These are phyloP conservation scores for Drosophila sp. DNA, from an alignment of 1,140 invertebrate species.

Conservation along the genomic window DNA sequence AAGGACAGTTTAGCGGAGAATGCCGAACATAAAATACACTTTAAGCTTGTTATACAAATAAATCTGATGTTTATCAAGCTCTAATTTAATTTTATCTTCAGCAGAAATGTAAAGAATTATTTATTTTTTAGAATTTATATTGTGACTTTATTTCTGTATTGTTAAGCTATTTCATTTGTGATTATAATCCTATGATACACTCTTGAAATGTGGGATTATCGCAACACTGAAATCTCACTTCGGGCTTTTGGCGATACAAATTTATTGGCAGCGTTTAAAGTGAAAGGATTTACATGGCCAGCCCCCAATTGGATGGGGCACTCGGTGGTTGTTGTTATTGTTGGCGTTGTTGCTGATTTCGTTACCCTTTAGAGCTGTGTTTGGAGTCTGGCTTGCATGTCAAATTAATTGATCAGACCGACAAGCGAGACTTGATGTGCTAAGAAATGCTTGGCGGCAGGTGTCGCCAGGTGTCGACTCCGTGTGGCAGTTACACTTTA, in stretches of 20 bases:
- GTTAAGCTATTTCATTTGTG: neutral
- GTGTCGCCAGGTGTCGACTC: constrained; percentile 54
- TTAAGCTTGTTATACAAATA: neutral
- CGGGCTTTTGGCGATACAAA: constrained; percentile 60
- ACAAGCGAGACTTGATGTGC: constrained; percentile 51
- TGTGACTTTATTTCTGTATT: too few species aligned
- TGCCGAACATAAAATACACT: constrained; percentile 6
- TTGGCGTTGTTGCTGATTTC: constrained; percentile 28
- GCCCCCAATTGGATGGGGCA: constrained; percentile 44
- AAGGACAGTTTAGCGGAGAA: neutral
- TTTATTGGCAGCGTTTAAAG: constrained; percentile 67
- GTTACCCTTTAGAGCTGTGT: constrained; percentile 56
- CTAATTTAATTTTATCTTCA: neutral
- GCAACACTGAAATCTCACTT: constrained; percentile 41
- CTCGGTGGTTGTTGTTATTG: constrained; percentile 4
- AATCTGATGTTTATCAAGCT: neutral
- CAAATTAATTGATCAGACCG: constrained; percentile 72
- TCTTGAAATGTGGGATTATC: constrained; percentile 27
- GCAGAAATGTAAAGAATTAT: too few species aligned
- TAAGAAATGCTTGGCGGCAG: constrained; percentile 49
- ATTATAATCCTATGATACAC: neutral
- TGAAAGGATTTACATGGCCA: constrained; percentile 68
- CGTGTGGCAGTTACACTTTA: constrained; percentile 24
- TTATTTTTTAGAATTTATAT: too few species aligned
- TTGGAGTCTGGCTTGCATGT: constrained; percentile 60